These are phyloP conservation scores for Notothenia coriiceps DNA, from an alignment of 2,113 vertebrate species.

Conservation along the genomic window DNA sequence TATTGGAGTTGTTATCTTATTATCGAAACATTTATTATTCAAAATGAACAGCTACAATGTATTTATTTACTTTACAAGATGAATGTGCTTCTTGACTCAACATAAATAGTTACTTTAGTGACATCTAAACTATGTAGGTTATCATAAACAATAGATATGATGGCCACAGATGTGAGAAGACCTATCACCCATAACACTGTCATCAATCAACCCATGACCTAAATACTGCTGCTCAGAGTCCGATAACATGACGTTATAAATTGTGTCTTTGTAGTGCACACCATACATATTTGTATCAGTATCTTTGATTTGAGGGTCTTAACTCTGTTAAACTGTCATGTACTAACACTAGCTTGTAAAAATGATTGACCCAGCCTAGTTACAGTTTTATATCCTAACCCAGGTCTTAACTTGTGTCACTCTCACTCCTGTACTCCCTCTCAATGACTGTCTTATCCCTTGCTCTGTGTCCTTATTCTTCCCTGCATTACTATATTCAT, in stretches of 20 bases:
- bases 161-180: neutral
- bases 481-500: conserved; percentile 21
- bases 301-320: conserved; percentile 16
- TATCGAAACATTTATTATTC: too few species aligned
- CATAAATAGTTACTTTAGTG: neutral
- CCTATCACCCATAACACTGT: neutral
- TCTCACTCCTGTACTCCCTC: conserved; percentile 14
- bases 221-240: neutral
- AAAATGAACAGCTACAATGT: too few species aligned
- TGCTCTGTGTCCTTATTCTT: conserved; percentile 59
- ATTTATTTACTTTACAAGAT: too few species aligned
- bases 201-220: neutral
- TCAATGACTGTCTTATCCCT: conserved; percentile 42
- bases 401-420: conserved; percentile 1
- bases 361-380: neutral
- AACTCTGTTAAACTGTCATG: conserved; percentile 10
- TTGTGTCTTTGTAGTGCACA: neutral
- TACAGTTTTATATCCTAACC: conserved; percentile 4
- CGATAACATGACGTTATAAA: neutral
- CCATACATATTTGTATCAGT: neutral
- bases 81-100: too few species aligned
- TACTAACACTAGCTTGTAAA: conserved; percentile 14
- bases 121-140: neutral
- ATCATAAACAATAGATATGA: neutral
- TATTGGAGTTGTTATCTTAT: too few species aligned